These are phyloP conservation scores for Eurypyga helias DNA, from an alignment of 2,113 vertebrate genomes.

Conservation along the genomic window DNA sequence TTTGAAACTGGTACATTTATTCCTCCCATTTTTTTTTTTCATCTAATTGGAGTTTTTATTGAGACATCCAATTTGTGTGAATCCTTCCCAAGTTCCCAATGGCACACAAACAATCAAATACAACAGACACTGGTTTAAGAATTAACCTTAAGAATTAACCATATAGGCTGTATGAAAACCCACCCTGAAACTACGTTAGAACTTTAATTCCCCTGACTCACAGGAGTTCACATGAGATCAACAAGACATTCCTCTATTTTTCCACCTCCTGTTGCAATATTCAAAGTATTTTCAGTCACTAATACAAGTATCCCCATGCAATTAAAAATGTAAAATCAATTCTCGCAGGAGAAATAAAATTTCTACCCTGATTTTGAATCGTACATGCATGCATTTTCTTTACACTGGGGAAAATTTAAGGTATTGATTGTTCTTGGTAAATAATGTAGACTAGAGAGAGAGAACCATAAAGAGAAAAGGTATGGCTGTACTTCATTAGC, in stretches of 20 bases:
- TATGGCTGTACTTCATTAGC: not conserved
- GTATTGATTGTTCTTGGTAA: not conserved
- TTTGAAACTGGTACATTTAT: not conserved
- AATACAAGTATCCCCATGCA: not conserved
- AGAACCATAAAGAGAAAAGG: not conserved
- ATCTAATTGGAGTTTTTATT: not conserved
- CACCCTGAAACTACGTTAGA: not conserved
- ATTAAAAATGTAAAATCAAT: not conserved
- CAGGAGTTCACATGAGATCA: not conserved
- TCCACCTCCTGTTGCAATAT: not conserved
- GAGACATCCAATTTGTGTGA: not conserved
- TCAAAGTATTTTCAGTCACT: not conserved
- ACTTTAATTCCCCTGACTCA: not conserved
- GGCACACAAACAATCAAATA: not conserved
- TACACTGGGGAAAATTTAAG: not conserved
- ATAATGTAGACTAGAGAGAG: not conserved
- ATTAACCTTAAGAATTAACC: not conserved
- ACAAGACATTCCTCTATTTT: not conserved
- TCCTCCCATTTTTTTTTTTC: fast-evolving
- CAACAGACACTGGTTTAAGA: not conserved
- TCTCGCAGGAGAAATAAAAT: not conserved
- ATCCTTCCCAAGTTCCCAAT: not conserved
- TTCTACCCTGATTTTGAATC: not conserved
- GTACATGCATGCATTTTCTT: not conserved
- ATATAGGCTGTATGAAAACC: not conserved